Evolutionary conservation across 1,140 invertebrate species (phyloP).

Genomic region (Trinorchestia longiramus): DNA sequence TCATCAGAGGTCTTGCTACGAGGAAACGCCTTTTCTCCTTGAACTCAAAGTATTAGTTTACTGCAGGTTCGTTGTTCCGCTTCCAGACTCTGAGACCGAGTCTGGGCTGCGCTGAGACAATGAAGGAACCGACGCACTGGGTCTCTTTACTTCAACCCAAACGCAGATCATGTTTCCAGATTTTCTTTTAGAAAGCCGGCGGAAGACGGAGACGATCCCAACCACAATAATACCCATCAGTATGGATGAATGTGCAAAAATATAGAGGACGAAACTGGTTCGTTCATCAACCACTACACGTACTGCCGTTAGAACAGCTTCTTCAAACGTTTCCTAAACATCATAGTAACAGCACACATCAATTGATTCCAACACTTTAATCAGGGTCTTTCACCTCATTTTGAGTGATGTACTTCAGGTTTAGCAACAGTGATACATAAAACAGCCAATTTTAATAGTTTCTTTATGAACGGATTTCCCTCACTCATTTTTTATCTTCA

Average conservation of each 20-base stretch:
- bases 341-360: neutral
- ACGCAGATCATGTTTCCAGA: neutral
- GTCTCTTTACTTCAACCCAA: neutral
- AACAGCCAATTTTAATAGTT: neutral
- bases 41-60: neutral
- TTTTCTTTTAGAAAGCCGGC: neutral
- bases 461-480: neutral
- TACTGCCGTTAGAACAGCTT: neutral
- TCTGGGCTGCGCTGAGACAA: neutral
- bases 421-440: neutral
- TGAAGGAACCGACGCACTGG: neutral
- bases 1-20: constrained; percentile 16
- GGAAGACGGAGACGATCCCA: constrained; percentile 1
- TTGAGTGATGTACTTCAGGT: neutral
- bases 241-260: neutral
- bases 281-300: neutral
- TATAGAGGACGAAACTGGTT: neutral
- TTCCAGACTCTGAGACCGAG: neutral
- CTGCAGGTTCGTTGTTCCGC: constrained; percentile 15
- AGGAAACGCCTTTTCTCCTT: neutral
- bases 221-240: neutral
- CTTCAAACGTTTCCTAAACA: neutral
- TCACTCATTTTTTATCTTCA: neutral
- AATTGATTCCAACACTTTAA: neutral
- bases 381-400: neutral